Conservation (phyloP, 2,888 invertebrate genomes). For the Apodemia duryi region DNA sequence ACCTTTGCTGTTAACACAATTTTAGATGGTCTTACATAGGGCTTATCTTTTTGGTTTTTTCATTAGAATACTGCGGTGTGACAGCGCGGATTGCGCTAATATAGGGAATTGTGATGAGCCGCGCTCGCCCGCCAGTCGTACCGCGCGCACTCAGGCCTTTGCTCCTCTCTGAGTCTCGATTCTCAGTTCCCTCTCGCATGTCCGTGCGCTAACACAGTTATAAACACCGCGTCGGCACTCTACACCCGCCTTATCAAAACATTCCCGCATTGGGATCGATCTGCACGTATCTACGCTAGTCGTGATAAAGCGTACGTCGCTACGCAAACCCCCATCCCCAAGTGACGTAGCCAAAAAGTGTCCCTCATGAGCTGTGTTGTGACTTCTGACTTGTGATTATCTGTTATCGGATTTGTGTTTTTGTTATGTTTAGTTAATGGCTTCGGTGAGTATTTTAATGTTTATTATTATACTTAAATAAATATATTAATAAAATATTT, state of each 20-base stretch:
- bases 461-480: not conserved
- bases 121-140: constrained; percentile 49
- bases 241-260: constrained; percentile 55
- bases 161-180: constrained; percentile 35
- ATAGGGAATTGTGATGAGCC: constrained; percentile 22
- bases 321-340: constrained; percentile 29
- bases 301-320: constrained; percentile 48
- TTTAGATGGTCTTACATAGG: not conserved
- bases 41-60: constrained; percentile 8
- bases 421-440: constrained; percentile 9
- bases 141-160: constrained; percentile 57
- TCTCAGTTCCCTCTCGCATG: constrained; percentile 23
- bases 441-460: constrained; percentile 1
- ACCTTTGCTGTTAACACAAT: not conserved
- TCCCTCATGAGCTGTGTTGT: constrained; percentile 42
- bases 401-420: constrained; percentile 37
- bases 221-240: constrained; percentile 33
- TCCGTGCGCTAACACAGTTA: constrained; percentile 20
- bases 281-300: constrained; percentile 55
- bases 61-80: constrained; percentile 5
- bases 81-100: not conserved
- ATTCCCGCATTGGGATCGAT: constrained; percentile 68
- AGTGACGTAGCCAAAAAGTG: constrained; percentile 58
- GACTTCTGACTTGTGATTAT: constrained; percentile 42
- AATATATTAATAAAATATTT: not conserved